Evolutionary conservation across 2,797 vertebrate genomes (phyloP).

Genomic region (Dallia pectoralis): DNA sequence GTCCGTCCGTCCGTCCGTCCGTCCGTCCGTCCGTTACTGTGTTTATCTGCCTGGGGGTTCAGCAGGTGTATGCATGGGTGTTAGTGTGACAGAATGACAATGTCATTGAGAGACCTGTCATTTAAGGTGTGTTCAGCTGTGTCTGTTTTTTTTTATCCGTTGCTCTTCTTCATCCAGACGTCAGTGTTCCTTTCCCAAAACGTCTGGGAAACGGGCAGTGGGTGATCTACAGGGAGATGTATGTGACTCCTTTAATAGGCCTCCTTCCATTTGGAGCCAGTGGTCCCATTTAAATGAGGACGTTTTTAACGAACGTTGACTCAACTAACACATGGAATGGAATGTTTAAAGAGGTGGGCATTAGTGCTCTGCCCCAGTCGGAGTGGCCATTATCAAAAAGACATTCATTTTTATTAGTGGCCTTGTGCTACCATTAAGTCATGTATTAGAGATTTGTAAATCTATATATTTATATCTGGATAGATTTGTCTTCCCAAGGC

Average conservation of each 20-base stretch:
- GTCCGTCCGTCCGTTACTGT: too few relatives aligned
- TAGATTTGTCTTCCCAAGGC: too few relatives aligned
- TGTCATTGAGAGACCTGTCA: background rate
- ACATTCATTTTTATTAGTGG: slow-evolving; percentile 59
- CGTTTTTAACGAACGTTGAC: slow-evolving; percentile 72
- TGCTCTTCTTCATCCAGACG: slow-evolving; percentile 6
- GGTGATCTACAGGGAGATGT: slow-evolving; percentile 37
- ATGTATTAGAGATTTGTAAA: slow-evolving; percentile 35
- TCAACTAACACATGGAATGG: slow-evolving; percentile 63
- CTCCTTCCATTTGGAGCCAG: slow-evolving; percentile 63
- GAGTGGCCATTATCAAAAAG: slow-evolving; percentile 68
- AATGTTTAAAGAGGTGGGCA: slow-evolving; percentile 62
- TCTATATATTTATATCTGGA: slow-evolving; percentile 10
- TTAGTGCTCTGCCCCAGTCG: slow-evolving; percentile 73
- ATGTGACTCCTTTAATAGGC: slow-evolving; percentile 60
- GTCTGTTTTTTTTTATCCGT: background rate
- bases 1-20: too few relatives aligned
- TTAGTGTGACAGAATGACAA: background rate
- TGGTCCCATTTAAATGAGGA: slow-evolving; percentile 69
- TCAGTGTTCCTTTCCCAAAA: slow-evolving; percentile 7
- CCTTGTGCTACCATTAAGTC: slow-evolving; percentile 79
- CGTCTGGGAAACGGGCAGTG: slow-evolving; percentile 26
- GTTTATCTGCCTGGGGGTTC: background rate
- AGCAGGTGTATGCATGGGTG: background rate
- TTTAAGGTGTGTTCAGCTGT: background rate